phyloP scores from a whole-genome alignment of 2,888 invertebrate species.

The Xylota sylvarum region DNA sequence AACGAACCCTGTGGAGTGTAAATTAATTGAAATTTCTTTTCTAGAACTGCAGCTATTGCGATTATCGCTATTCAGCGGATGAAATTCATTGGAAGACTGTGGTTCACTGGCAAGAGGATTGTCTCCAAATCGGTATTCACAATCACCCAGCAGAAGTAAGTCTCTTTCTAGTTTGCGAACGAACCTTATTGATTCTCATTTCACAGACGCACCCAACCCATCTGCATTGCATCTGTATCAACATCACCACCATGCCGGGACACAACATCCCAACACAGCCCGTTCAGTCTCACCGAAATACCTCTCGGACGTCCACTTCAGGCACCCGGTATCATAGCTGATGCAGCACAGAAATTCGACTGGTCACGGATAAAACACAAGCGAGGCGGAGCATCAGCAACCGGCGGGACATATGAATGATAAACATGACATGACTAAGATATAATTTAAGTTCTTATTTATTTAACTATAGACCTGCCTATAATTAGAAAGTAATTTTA shows the following conservation, averaged over 20 bases:
- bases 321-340: conserved; percentile 77
- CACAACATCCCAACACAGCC: conserved; percentile 54
- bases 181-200: conserved; percentile 43
- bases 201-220: conserved; percentile 67
- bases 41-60: conserved; percentile 86
- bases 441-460: conserved; percentile 23
- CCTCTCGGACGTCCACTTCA: conserved; percentile 70
- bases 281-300: conserved; percentile 60
- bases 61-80: conserved; percentile 88
- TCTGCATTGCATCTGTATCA: conserved; percentile 67
- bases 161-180: neutral
- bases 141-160: conserved; percentile 84
- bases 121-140: conserved; percentile 85
- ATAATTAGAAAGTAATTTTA: conserved; percentile 38
- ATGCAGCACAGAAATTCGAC: conserved; percentile 70
- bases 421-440: conserved; percentile 2
- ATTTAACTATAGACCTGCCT: conserved; percentile 50
- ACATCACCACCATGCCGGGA: conserved; percentile 79
- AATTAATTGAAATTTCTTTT: conserved; percentile 51
- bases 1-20: neutral
- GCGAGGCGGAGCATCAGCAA: conserved; percentile 50
- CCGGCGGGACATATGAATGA: conserved; percentile 35
- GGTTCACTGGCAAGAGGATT: conserved; percentile 87
- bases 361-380: conserved; percentile 70
- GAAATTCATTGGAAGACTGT: conserved; percentile 88